Evolutionary conservation across 2,113 vertebrate species (phyloP).

Genomic region (Aviceda subcristata): DNA sequence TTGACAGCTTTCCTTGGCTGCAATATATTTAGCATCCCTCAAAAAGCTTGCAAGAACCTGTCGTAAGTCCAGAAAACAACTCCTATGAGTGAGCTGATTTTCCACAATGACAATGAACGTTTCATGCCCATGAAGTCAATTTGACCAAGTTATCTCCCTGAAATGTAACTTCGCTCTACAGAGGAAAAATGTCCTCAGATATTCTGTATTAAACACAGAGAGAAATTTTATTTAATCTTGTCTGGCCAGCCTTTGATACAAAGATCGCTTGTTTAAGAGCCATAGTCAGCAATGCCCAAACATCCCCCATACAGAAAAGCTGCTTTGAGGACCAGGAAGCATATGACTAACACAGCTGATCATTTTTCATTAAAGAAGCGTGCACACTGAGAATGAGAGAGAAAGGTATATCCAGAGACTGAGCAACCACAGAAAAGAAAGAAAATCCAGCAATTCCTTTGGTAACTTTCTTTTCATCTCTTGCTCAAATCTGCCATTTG

Average conservation of each 20-base stretch:
- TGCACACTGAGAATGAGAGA: neutral
- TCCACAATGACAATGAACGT: neutral
- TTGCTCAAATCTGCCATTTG: neutral
- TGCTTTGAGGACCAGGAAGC: neutral
- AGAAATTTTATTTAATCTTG: neutral
- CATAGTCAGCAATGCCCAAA: neutral
- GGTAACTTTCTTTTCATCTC: neutral
- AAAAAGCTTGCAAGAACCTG: slow-evolving; percentile 7
- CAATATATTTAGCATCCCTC: slow-evolving; percentile 12
- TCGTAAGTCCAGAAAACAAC: neutral
- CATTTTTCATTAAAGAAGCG: neutral
- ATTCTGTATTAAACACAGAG: neutral
- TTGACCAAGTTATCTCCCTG: neutral
- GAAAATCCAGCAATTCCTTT: neutral
- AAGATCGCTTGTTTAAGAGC: neutral
- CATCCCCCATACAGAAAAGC: neutral
- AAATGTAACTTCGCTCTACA: neutral
- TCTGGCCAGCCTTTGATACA: neutral
- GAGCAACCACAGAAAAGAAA: neutral
- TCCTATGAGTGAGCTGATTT: neutral
- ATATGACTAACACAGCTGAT: neutral
- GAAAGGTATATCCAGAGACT: neutral
- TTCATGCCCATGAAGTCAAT: neutral
- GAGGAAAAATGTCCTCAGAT: neutral
- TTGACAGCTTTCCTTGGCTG: slow-evolving; percentile 18